These are phyloP conservation scores for Pipistrellus kuhlii DNA, from an alignment of 2,797 vertebrate species.

Conservation along the genomic window DNA sequence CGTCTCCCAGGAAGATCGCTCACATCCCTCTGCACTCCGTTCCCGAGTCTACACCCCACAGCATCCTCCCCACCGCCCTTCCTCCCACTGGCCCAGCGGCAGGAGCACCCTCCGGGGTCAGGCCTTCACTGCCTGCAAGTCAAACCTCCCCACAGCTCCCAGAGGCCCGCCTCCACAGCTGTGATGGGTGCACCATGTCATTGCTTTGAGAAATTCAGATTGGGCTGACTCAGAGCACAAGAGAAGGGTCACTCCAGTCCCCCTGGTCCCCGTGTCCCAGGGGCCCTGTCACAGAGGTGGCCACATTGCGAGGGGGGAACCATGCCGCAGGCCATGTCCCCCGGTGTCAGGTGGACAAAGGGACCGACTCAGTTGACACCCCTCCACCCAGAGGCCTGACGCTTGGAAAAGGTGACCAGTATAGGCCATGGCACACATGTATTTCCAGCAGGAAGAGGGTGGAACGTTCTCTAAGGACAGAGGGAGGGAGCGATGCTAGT, in stretches of 20 bases:
- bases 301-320: conserved; percentile 22
- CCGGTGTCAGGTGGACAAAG: not conserved
- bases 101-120: no score
- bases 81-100: not conserved
- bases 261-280: conserved; percentile 61
- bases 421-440: not conserved
- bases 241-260: conserved; percentile 33
- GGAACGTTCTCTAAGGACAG: not conserved
- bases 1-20: not conserved
- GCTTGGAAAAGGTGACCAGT: not conserved
- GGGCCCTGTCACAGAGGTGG: not conserved
- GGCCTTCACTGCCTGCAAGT: not conserved
- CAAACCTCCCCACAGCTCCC: not conserved
- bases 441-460: not conserved
- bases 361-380: not conserved
- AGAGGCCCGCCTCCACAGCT: not conserved
- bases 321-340: not conserved
- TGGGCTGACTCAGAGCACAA: not conserved
- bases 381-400: not conserved
- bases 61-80: not conserved
- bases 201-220: not conserved
- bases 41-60: not conserved
- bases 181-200: no score
- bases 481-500: not conserved
- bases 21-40: not conserved